A percentile compares a stretch with the other conserved stretches of the same genome.
phyloP scores from a whole-genome alignment of 2,113 vertebrate species.

The Dasyurus viverrinus region DNA sequence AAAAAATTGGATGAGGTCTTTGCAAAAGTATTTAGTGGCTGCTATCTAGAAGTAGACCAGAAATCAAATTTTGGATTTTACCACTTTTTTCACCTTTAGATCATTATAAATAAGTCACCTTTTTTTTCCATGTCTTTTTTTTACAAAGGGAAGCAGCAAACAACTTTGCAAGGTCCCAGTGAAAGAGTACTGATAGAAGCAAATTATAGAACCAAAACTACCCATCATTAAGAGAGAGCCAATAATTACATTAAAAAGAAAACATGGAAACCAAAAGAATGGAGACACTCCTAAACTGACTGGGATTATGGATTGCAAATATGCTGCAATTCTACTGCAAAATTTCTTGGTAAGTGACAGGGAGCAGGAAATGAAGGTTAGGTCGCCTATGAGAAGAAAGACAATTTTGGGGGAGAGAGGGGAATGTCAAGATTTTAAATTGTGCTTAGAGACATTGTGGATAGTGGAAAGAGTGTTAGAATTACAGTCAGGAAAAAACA shows the following conservation, averaged over 20 bases:
- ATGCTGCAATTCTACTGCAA: background rate
- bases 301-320: background rate
- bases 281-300: background rate
- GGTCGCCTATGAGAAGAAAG: background rate
- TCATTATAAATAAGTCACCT: background rate
- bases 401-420: background rate
- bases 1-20: background rate
- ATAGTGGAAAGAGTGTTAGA: background rate
- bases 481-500: background rate
- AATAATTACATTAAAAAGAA: background rate
- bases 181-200: background rate
- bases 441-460: background rate
- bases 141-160: background rate
- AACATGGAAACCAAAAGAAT: background rate
- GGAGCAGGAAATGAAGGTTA: background rate
- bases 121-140: background rate
- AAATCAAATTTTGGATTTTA: background rate
- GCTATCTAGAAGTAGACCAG: background rate
- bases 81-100: background rate
- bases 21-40: background rate
- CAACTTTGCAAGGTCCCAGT: background rate
- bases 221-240: background rate
- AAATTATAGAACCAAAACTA: background rate
- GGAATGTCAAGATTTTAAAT: background rate
- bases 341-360: background rate